Base-by-base conservation (phyloP, 2,797 vertebrate genomes). In the Leptodactylus fallax region DNA sequence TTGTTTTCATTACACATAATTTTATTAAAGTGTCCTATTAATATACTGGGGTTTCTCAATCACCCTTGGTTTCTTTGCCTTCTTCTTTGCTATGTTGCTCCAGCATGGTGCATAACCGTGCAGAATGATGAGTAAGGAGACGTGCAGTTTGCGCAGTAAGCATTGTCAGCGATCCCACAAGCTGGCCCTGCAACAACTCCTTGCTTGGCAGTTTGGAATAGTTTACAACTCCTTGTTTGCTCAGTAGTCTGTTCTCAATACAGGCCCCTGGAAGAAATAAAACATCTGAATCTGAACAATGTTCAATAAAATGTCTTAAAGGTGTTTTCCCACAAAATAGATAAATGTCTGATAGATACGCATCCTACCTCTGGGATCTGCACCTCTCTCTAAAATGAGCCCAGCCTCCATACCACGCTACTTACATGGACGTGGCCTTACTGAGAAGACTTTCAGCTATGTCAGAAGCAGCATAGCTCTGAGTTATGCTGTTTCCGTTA, bases 221-320 rank as follows among this genome's bases (percentile, higher is more conserved):
- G 89, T 71, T 93, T 86, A 95, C 17, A 53, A 98, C 79, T 0
- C 98, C 98, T 89, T 97, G 94, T 1, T 83, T 92, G 51, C 97
- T 98, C 92, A 99, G 93, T 92, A 99, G 90, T 0, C 94, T 94
- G 93, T 96, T 82, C 0, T 99, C 97, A 13, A 99, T 90, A 87
- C 95, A 97, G 92, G 94, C 98, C 1, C 97, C 98, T 99, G 94
- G 0, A 21, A 27, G 69, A 83, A 61, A 17, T 45, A 58, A 58
- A 14, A 79, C 6, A 74, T 51, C 7, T 0, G 27, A 25, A 55
- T 67, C 17, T 27, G 25, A 1, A 65, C 45, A 53, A 2, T n/a
- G 72, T 45, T 51, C 47, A 49, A 21, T 10, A 74, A 47, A 49
- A 10, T 13, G 45, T 19, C 36, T 36, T 36, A 36, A 36, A 36